Conservation (phyloP, 2,888 invertebrate genomes). For the Cyclophora albipunctata region DNA sequence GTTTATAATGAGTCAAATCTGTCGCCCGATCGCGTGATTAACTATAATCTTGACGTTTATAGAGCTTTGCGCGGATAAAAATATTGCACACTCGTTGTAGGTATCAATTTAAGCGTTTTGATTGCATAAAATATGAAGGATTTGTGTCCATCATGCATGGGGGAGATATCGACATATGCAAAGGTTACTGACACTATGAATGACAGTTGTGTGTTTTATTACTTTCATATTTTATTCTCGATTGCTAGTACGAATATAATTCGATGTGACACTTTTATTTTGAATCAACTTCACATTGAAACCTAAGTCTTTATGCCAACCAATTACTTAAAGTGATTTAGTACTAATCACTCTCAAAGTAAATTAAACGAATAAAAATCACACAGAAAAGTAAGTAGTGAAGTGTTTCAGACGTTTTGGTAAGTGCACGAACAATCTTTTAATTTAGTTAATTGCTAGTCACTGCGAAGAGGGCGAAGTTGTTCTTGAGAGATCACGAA, state of each 20-base stretch:
- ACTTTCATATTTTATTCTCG: no score
- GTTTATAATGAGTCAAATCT: conserved; percentile 53
- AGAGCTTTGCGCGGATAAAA: not conserved
- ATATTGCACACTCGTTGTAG: no score
- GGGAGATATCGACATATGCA: no score
- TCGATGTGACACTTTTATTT: no score
- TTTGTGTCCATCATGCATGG: no score
- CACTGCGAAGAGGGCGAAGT: conserved; percentile 67
- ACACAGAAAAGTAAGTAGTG: conserved; percentile 34
- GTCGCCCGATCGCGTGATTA: conserved; percentile 39
- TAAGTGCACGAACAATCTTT: conserved; percentile 69
- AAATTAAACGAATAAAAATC: conserved; percentile 45
- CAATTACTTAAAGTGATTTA: conserved; percentile 1
- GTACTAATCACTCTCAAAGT: conserved; percentile 22
- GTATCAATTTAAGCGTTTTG: no score
- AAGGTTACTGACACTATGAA: no score
- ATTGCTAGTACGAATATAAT: no score
- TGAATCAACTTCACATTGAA: no score
- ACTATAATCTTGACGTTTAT: conserved; percentile 13
- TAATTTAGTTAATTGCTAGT: conserved; percentile 74
- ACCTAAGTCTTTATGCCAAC: not conserved
- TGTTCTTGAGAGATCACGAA: conserved; percentile 72
- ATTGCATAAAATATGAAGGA: no score
- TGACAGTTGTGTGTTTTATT: no score
- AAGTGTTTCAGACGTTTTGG: conserved; percentile 52